Evolutionary conservation across 2,888 invertebrate genomes (phyloP).

Genomic region (Clusia tigrina): DNA sequence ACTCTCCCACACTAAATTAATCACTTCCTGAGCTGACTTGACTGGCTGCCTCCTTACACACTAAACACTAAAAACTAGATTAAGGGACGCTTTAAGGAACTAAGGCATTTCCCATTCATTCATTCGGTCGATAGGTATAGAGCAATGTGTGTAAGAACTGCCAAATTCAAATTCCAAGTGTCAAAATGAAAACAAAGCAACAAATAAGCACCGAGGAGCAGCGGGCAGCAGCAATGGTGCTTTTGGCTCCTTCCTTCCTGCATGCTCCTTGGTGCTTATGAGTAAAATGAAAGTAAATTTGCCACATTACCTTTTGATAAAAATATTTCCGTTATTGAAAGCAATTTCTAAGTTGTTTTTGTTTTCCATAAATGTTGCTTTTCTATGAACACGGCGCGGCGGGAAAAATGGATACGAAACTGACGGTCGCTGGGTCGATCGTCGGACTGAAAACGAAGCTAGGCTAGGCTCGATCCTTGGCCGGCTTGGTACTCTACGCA

Average conservation of each 20-base stretch:
- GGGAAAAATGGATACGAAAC: constrained; percentile 24
- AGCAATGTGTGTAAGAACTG: too few relatives aligned
- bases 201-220: not conserved
- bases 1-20: too few relatives aligned
- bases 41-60: too few relatives aligned
- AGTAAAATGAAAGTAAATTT: constrained; percentile 17
- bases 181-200: constrained; percentile 20
- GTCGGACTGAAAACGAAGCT: not conserved
- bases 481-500: too few relatives aligned
- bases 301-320: constrained; percentile 61
- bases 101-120: constrained; percentile 38
- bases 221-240: too few relatives aligned
- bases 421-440: not conserved
- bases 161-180: too few relatives aligned
- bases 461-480: not conserved
- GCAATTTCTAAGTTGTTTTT: constrained; percentile 64
- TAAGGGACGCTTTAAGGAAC: too few relatives aligned
- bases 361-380: constrained; percentile 63
- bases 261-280: too few relatives aligned
- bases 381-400: constrained; percentile 32
- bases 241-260: too few relatives aligned
- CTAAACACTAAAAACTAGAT: too few relatives aligned
- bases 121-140: too few relatives aligned
- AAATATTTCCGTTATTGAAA: constrained; percentile 64
- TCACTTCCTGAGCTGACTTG: too few relatives aligned